These are phyloP conservation scores for Nixonia krombeini DNA, from an alignment of 1,140 invertebrate species.

Conservation along the genomic window DNA sequence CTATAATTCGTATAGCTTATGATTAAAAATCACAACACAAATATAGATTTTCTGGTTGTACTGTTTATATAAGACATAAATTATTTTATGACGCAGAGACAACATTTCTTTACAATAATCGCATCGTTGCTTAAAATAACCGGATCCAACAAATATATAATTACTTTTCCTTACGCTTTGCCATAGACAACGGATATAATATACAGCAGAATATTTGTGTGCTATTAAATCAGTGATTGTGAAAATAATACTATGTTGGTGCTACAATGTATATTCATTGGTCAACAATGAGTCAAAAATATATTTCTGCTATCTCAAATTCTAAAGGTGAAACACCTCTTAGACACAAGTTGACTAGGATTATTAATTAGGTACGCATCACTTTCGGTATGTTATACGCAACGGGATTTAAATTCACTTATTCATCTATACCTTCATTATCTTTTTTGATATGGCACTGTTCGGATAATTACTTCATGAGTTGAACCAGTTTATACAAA, in stretches of 20 bases:
- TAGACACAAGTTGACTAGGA: conserved; percentile 30
- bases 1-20: too few relatives aligned
- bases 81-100: conserved; percentile 56
- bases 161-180: conserved; percentile 8
- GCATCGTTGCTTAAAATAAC: conserved; percentile 22
- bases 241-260: conserved; percentile 54
- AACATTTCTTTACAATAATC: conserved; percentile 33
- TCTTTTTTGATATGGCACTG: conserved; percentile 12
- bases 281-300: conserved; percentile 68
- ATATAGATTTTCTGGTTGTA: too few relatives aligned
- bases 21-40: too few relatives aligned
- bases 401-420: neutral
- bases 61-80: conserved; percentile 49
- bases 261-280: conserved; percentile 62
- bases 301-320: conserved; percentile 54
- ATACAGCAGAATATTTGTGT: conserved; percentile 20
- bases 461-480: conserved; percentile 3
- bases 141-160: conserved; percentile 24
- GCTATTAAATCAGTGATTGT: conserved; percentile 34
- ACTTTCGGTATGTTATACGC: conserved; percentile 11
- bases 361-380: conserved; percentile 31
- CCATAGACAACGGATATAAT: conserved; percentile 16
- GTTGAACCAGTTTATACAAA: conserved; percentile 4
- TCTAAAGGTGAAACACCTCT: conserved; percentile 15
- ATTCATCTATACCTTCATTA: neutral